A percentile compares a stretch with the other conserved stretches of the same genome.
phyloP scores from a whole-genome alignment of 2,797 vertebrate genomes.

The Pteropus rufus region DNA sequence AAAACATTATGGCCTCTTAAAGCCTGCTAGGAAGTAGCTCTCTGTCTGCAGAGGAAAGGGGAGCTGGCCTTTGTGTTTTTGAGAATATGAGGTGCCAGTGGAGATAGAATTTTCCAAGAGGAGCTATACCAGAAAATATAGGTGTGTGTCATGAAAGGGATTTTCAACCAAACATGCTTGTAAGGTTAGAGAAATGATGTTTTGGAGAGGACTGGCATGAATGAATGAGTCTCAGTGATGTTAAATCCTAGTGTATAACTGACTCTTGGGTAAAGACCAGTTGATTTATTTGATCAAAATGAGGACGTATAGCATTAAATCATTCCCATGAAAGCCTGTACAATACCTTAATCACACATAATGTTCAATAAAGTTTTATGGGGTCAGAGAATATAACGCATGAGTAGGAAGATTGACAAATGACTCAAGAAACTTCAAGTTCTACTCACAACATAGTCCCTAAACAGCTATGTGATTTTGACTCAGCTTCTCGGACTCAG shows the following conservation, averaged over 20 bases:
- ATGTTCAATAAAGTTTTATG: not conserved
- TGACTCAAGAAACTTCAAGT: not conserved
- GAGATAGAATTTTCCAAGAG: not conserved
- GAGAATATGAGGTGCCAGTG: not conserved
- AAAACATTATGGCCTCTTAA: not conserved
- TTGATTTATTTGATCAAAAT: slow-evolving; percentile 46
- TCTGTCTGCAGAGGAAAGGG: not conserved
- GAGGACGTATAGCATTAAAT: not conserved
- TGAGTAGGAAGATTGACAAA: not conserved
- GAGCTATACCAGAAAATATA: not conserved
- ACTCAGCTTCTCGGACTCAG: not conserved
- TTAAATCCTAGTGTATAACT: not conserved
- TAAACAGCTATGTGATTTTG: not conserved
- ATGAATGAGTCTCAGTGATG: not conserved
- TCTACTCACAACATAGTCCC: not conserved
- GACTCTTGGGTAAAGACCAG: not conserved
- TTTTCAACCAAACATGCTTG: not conserved
- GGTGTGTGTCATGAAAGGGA: not conserved
- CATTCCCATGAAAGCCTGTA: not conserved
- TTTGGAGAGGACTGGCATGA: not conserved
- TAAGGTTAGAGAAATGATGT: not conserved
- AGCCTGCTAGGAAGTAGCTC: not conserved
- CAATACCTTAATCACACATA: not conserved
- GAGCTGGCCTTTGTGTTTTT: not conserved
- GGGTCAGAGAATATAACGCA: not conserved